Base-by-base conservation (phyloP, 2,113 vertebrate genomes). In the Solea solea region DNA sequence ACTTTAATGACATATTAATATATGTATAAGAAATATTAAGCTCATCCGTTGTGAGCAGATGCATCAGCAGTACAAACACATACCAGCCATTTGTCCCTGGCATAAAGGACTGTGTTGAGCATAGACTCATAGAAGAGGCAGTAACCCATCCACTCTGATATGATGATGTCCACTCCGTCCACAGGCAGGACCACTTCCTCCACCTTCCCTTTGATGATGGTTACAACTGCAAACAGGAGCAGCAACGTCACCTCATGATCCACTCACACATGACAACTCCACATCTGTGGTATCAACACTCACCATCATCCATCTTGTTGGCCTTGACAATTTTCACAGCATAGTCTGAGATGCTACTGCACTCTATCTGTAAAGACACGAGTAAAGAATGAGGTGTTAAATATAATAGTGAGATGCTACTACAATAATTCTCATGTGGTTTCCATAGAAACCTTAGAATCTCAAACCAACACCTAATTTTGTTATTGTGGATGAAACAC, bases 61-160 rank as follows among this genome's bases (percentile, higher is more conserved):
- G 21, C 21, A 21, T 21, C 21, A 21, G 21, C 21, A 21, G 21
- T 21, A 21, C 21, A 21, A 21, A 58, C 7, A 92, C 95, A 65
- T 88, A 97, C 96, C 96, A 98, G 95, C 96, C 96, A 98, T 64
- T 97, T 97, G 92, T 98, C 96, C 0, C 96, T 86, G 69, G 96
- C 96, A 0, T 97, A 96, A 40, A 98, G 95, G 78, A 98, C 96
- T 0, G 96, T 98, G 75, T 98, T 98, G 48, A 98, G 95, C 96
- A 98, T 98, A 13, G 96, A 97, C 86, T 98, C 96, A 0, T 97
- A 97, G 90, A 97, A 97, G 64, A 98, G 95, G 77, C 96, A 98
- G 82, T 98, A 98, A 13, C 96, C 96, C 96, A 97, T 98, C 96
- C 96, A 98, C 83, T 98, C 96, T 0, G 96, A 97, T 78, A 98